These are phyloP conservation scores for Dendrolimus pini DNA, from an alignment of 2,888 invertebrate species.

Conservation along the genomic window DNA sequence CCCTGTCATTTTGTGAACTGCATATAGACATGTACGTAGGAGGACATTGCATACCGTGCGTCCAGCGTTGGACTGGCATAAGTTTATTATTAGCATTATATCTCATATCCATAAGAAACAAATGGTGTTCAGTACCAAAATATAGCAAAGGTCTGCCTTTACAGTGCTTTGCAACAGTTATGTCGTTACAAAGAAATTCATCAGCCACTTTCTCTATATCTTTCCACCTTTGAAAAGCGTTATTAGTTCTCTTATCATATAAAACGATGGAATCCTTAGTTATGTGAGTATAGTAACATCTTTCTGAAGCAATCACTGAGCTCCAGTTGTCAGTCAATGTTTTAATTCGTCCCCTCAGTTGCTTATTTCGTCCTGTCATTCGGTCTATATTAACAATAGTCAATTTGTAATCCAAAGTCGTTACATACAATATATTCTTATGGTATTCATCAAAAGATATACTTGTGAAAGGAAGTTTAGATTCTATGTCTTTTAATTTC, in stretches of 20 bases:
- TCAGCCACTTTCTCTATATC: slow-evolving; percentile 38
- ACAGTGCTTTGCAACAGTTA: slow-evolving; percentile 44
- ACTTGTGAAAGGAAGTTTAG: slow-evolving; percentile 50
- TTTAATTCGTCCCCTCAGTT: slow-evolving; percentile 31
- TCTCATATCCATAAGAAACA: slow-evolving; percentile 54
- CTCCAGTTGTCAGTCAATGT: slow-evolving; percentile 55
- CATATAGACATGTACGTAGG: slow-evolving; percentile 58
- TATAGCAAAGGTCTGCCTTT: slow-evolving; percentile 40
- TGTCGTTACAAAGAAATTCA: slow-evolving; percentile 41
- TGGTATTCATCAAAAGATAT: slow-evolving; percentile 57
- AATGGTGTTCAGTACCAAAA: slow-evolving; percentile 51
- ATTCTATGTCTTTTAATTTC: slow-evolving; percentile 42
- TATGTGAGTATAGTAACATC: slow-evolving; percentile 45
- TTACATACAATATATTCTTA: slow-evolving; percentile 54
- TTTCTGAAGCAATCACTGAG: slow-evolving; percentile 45
- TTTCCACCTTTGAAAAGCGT: slow-evolving; percentile 33
- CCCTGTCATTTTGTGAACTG: slow-evolving; percentile 46
- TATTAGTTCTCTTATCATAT: slow-evolving; percentile 58
- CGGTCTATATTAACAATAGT: slow-evolving; percentile 57
- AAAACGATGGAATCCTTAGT: slow-evolving; percentile 39
- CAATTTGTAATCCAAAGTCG: slow-evolving; percentile 41
- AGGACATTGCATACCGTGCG: slow-evolving; percentile 70
- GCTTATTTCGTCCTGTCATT: slow-evolving; percentile 41
- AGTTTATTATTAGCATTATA: slow-evolving; percentile 29
- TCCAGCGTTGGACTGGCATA: slow-evolving; percentile 69